These are phyloP conservation scores for Phrynocephalus versicolor DNA, from an alignment of 2,113 vertebrate species.

Conservation along the genomic window DNA sequence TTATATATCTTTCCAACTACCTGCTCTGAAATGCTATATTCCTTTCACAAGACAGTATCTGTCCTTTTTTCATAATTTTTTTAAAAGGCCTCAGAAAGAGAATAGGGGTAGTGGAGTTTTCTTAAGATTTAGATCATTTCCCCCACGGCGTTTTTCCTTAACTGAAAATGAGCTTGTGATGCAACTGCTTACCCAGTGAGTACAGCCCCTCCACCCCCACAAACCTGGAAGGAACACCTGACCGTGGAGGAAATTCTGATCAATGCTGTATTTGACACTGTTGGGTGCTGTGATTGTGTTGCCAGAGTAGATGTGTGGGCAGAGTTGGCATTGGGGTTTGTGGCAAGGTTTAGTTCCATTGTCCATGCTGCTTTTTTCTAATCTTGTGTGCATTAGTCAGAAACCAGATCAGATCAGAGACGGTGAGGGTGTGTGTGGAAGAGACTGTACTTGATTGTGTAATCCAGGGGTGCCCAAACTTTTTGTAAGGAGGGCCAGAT, in stretches of 20 bases:
- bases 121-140: slow-evolving; percentile 22
- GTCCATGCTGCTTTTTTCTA: no score
- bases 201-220: background rate
- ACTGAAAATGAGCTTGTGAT: slow-evolving; percentile 37
- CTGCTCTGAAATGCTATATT: slow-evolving; percentile 52
- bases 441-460: no score
- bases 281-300: no score
- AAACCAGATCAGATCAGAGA: no score
- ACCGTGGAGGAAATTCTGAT: background rate
- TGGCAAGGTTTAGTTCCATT: no score
- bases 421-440: no score
- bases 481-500: no score
- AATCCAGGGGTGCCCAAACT: no score
- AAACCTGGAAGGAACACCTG: background rate
- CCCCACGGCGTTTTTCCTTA: slow-evolving; percentile 2
- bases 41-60: slow-evolving; percentile 41
- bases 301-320: no score
- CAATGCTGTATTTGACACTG: background rate
- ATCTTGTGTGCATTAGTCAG: no score
- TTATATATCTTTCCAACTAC: slow-evolving; percentile 71
- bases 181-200: background rate
- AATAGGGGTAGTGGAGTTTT: background rate
- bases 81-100: slow-evolving; percentile 11
- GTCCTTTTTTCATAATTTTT: slow-evolving; percentile 34
- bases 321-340: no score